These are phyloP conservation scores for Euura saliciscinereae DNA, from an alignment of 1,140 invertebrate genomes.

Conservation along the genomic window DNA sequence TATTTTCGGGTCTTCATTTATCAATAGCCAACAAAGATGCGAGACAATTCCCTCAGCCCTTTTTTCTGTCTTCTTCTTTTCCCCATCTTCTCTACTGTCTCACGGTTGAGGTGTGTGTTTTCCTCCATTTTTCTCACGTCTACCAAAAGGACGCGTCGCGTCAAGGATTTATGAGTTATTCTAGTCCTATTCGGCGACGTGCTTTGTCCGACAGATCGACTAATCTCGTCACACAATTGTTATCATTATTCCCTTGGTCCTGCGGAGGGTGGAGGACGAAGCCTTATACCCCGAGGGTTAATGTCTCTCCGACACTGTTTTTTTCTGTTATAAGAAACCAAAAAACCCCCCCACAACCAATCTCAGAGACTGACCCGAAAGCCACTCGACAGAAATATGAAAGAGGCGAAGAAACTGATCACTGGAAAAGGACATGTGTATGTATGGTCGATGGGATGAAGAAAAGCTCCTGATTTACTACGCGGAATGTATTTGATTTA, in stretches of 20 bases:
- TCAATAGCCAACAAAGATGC: background rate
- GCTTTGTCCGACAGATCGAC: conserved; percentile 4
- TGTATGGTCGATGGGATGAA: too few relatives aligned
- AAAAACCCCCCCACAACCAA: background rate
- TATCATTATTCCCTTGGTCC: background rate
- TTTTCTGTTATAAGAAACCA: background rate
- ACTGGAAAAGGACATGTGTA: too few relatives aligned
- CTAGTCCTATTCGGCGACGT: background rate
- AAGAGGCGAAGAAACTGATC: background rate
- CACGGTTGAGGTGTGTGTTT: background rate
- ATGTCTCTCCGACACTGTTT: background rate
- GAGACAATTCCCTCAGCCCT: background rate
- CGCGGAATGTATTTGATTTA: too few relatives aligned
- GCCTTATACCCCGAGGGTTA: background rate
- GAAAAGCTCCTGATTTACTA: too few relatives aligned
- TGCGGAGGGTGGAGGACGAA: background rate
- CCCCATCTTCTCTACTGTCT: background rate
- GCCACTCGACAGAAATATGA: background rate
- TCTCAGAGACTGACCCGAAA: background rate
- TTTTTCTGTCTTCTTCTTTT: background rate
- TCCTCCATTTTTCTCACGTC: background rate
- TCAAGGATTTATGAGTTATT: conserved; percentile 7
- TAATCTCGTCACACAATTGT: background rate
- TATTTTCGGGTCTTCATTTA: background rate
- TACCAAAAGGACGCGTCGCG: background rate